Conservation (phyloP, 2,888 invertebrate species). For the Mylabris sibirica region DNA sequence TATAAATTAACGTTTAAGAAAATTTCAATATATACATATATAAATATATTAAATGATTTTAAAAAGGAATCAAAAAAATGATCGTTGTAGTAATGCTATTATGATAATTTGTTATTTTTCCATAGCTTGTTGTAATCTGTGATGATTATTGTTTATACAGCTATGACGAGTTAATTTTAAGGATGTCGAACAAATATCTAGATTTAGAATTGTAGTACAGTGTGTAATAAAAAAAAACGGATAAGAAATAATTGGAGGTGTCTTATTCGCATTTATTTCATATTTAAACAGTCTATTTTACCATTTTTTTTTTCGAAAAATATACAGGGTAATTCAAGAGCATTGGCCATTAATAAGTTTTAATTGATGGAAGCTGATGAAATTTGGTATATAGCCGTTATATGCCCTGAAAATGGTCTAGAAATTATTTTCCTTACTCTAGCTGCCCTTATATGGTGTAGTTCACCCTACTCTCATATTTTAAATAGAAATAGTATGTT, state of each 20-base stretch:
- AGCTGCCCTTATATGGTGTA: too few species aligned
- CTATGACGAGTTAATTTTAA: constrained; percentile 50
- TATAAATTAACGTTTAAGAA: constrained; percentile 29
- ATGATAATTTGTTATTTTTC: constrained; percentile 38
- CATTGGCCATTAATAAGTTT: too few species aligned
- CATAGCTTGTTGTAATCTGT: constrained; percentile 54
- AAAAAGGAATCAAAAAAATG: not conserved
- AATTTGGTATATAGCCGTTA: too few species aligned
- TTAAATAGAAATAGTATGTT: too few species aligned
- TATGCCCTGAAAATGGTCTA: too few species aligned
- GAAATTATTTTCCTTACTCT: too few species aligned
- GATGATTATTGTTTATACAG: constrained; percentile 54
- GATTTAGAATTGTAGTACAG: constrained; percentile 52
- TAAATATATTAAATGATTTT: not conserved
- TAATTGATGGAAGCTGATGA: too few species aligned
- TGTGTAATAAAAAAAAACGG: constrained; percentile 53
- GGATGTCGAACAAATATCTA: constrained; percentile 34
- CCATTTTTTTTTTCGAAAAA: too few species aligned
- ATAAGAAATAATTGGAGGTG: constrained; percentile 26
- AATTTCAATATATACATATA: too few species aligned
- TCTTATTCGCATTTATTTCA: not conserved
- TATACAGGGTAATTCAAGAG: too few species aligned
- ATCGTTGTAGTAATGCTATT: constrained; percentile 12
- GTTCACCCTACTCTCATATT: too few species aligned
- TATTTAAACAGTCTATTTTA: not conserved